A percentile compares a stretch with the other conserved stretches of the same genome.
Conservation (phyloP, 1,140 invertebrate species). For the Eumaeus atala region DNA sequence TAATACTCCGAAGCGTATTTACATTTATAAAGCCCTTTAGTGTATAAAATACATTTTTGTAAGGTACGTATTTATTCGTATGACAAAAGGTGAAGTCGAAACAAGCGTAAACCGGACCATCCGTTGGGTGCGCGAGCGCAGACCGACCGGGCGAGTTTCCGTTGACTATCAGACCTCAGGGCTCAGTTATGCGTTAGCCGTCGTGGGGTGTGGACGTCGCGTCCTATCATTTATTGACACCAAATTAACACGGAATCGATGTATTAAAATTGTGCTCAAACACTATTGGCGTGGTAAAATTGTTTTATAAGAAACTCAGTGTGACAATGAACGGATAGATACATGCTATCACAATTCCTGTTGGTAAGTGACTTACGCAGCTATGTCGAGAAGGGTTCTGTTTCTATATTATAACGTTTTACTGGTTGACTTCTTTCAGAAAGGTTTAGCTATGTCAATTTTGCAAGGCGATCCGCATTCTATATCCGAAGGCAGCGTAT, state of each 20-base stretch:
- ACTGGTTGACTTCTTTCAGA: constrained; percentile 37
- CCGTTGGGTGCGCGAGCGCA: constrained; percentile 46
- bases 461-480: constrained; percentile 48
- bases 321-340: constrained; percentile 41
- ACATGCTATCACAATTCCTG: constrained; percentile 23
- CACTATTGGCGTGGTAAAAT: constrained; percentile 43
- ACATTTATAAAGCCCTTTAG: neutral
- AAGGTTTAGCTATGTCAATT: constrained; percentile 41
- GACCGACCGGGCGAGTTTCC: constrained; percentile 48
- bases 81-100: constrained; percentile 59
- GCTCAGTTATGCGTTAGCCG: constrained; percentile 46
- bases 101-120: constrained; percentile 56
- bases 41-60: constrained; percentile 41
- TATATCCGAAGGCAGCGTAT: constrained; percentile 12
- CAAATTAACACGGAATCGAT: constrained; percentile 42
- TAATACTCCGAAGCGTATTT: too few species aligned
- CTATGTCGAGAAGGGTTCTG: constrained; percentile 35
- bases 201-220: constrained; percentile 35
- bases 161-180: constrained; percentile 18
- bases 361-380: constrained; percentile 36
- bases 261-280: constrained; percentile 34
- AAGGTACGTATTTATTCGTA: constrained; percentile 46
- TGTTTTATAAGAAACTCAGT: constrained; percentile 32
- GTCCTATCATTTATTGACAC: constrained; percentile 21
- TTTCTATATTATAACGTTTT: constrained; percentile 24